Base-by-base conservation (phyloP, 2,888 invertebrate genomes). In the Belgica antarctica region DNA sequence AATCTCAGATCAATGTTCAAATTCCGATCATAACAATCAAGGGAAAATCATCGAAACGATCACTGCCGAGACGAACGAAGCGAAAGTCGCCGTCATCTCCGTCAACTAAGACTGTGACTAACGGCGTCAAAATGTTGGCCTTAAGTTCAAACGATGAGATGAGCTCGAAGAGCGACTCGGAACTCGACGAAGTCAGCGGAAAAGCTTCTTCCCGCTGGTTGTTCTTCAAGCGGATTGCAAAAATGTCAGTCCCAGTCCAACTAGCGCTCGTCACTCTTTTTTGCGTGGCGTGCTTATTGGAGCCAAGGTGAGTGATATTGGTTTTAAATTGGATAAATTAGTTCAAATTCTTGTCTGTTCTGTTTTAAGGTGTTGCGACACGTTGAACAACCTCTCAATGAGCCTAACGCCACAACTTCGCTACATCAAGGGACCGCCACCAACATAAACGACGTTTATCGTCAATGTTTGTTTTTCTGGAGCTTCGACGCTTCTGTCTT, bases 361-460 rank as follows among this genome's bases (percentile, higher is more conserved):
- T 46, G 1, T 15, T 46, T 65, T 47, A 12, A 65, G 65, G 66
- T 89, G 89, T 77, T 89, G 89, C 80, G 89, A 89, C 78, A 84
- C 86, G 72, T 83, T 89, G 75, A 88, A 90, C 78, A 88, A 86
- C 75, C 83, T 89, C 74, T 86, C 86, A 72, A 82, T 88, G 78
- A 88, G 87, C 62, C 81, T 90, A 68, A 85, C 87, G 71, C 90
- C 90, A 15, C 89, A 89, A 76, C 80, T 91, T 74, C 85, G 87
- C 73, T 90, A 90, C 76, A 84, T 89, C 70, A 85, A 87, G 72
- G 89, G 90, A 72, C 89, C 89, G 46, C 90, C 89, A 72, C 90
- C 90, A 19, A 86, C 89, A 75, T 90, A 83, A 52, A 52, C 22
- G 17, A 52, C 19, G 22, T 5, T 19, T 52, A 52, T 1, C 19